Evolutionary conservation across 2,797 vertebrate genomes (phyloP), one percentile per base, ranked within the genome.

Genomic region (Falco concolor): DNA sequence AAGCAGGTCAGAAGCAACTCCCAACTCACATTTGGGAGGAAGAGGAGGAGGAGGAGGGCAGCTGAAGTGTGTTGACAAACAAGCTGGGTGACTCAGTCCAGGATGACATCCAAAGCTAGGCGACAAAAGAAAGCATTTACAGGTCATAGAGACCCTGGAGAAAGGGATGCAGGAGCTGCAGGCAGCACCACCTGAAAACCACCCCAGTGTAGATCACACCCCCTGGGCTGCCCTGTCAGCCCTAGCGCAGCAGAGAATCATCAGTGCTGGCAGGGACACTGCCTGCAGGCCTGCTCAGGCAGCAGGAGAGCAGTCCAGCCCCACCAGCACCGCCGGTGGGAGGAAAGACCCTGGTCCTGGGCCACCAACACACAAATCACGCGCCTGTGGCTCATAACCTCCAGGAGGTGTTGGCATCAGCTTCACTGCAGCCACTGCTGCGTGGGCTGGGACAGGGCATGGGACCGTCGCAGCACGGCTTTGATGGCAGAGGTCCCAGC

Each of bases 321-420:
- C n/a, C 87, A 50, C 12, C 72, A 52, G 60, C n/a, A 8, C 13
- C 40, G n/a, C 13, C 20, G 20, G 40, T 0, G n/a, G 49, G 34
- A 76, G 40, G 32, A 32, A 36, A 24, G 61, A 64, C 27, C 44
- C 49, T 12, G 17, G 8, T 59, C 38, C 65, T 40, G 59, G 64
- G 75, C 40, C 72, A 78, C 56, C 50, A 34, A 34, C 44, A 60
- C 23, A 7, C 30, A 9, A 47, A 16, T 40, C 28, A 27, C 6
- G 0, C 0, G 0, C 0, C 0, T 14, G 70, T 27, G 61, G 49
- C 87, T 63, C 0, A 0, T 59, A 57, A 45, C 49, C 72, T 45
- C 23, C 3, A 0, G 19, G 36, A 40, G 61, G 30, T 0, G 0
- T 6, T 19, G 78, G 34, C 52, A 80, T 6, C 73, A 44, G 68